These are phyloP conservation scores for Xanthia togata DNA, from an alignment of 2,888 invertebrate genomes.

Conservation along the genomic window DNA sequence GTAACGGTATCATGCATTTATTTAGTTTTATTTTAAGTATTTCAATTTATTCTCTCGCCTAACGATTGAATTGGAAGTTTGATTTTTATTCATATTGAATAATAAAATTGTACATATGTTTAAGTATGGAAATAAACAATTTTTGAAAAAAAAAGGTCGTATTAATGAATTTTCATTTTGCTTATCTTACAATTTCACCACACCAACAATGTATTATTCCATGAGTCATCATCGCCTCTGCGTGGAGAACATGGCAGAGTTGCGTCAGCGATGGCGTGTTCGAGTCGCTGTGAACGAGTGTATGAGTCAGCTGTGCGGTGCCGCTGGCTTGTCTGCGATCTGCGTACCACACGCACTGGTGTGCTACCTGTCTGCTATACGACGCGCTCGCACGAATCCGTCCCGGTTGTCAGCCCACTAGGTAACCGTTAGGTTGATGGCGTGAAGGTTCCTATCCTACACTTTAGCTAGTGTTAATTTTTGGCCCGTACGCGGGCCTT, in stretches of 20 bases:
- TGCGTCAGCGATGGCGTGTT: slow-evolving; percentile 76
- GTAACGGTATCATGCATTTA: slow-evolving; percentile 90
- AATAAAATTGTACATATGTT: slow-evolving; percentile 89
- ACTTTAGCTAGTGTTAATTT: slow-evolving; percentile 69
- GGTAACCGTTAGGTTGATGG: slow-evolving; percentile 86
- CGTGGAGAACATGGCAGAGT: slow-evolving; percentile 80
- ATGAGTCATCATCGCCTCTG: slow-evolving; percentile 86
- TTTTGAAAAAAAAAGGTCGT: slow-evolving; percentile 76
- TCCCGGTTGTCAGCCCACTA: slow-evolving; percentile 89
- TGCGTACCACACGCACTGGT: slow-evolving; percentile 71
- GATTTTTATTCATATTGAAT: slow-evolving; percentile 90
- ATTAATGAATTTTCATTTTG: slow-evolving; percentile 78
- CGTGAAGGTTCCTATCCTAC: slow-evolving; percentile 79
- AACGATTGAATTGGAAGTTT: slow-evolving; percentile 86
- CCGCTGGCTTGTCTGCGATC: slow-evolving; percentile 67
- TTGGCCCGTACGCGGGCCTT: slow-evolving; percentile 76
- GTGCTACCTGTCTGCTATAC: slow-evolving; percentile 73
- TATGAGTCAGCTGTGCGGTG: slow-evolving; percentile 73
- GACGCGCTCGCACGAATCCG: slow-evolving; percentile 76
- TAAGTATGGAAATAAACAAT: slow-evolving; percentile 89
- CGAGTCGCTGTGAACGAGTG: slow-evolving; percentile 74
- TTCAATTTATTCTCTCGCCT: slow-evolving; percentile 84
- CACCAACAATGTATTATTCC: slow-evolving; percentile 88
- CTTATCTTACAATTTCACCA: slow-evolving; percentile 85
- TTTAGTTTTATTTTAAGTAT: slow-evolving; percentile 80